Percentiles rank a stretch among this genome's conserved stretches.
Evolutionary conservation across 2,113 vertebrate genomes (phyloP).

Genomic region (Chroicocephalus ridibundus): DNA sequence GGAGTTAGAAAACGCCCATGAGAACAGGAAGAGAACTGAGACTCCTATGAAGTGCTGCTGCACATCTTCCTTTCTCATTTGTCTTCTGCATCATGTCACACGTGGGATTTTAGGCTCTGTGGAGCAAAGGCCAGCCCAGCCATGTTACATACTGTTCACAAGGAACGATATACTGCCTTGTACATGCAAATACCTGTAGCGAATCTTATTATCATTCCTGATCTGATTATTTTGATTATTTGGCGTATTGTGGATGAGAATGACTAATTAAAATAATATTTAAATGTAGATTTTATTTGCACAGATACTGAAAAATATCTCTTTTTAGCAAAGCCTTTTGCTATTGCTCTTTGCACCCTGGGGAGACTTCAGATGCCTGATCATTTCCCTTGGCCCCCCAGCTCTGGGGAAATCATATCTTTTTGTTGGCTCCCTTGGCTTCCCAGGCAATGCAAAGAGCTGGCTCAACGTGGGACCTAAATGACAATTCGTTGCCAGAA

Average conservation of each 20-base stretch:
- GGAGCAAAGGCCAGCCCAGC: neutral
- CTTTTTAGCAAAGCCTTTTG: constrained; percentile 37
- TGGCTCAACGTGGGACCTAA: constrained; percentile 25
- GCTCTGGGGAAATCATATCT: constrained; percentile 53
- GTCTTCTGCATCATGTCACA: neutral
- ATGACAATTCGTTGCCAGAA: constrained; percentile 39
- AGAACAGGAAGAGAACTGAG: neutral
- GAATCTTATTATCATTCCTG: neutral
- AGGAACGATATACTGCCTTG: neutral
- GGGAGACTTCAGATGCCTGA: constrained; percentile 28
- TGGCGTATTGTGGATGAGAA: neutral
- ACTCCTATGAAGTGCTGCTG: neutral
- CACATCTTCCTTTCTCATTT: neutral
- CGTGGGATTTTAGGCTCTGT: neutral
- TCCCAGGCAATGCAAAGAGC: constrained; percentile 20
- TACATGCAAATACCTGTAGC: neutral
- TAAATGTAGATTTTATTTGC: constrained; percentile 48
- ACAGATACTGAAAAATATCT: neutral
- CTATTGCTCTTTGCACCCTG: constrained; percentile 42
- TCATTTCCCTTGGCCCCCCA: constrained; percentile 30
- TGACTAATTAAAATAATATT: constrained; percentile 23
- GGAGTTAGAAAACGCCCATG: neutral
- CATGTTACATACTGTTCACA: neutral
- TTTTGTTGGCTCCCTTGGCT: constrained; percentile 48
- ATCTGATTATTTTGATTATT: neutral